A percentile compares a stretch with the other conserved stretches of the same genome.
phyloP scores from a whole-genome alignment of 2,797 vertebrate genomes.

The Sus cebifrons region DNA sequence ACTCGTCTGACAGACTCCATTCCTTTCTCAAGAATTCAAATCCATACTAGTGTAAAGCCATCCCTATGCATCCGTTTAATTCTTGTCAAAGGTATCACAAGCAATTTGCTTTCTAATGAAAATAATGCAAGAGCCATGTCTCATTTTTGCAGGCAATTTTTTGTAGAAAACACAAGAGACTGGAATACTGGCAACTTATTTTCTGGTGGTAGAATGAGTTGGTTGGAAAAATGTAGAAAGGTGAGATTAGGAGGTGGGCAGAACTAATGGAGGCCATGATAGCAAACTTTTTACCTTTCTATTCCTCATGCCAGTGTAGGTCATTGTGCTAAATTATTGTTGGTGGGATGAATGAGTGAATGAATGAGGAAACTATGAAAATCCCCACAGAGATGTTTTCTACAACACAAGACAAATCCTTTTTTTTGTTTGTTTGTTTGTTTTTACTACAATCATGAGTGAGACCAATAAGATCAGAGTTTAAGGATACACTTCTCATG shows the following conservation, averaged over 20 bases:
- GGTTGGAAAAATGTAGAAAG: neutral
- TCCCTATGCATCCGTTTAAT: slow-evolving; percentile 46
- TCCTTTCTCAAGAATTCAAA: slow-evolving; percentile 53
- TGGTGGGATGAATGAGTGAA: slow-evolving; percentile 24
- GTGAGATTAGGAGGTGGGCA: neutral
- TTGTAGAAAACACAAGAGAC: slow-evolving; percentile 44
- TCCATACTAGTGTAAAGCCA: neutral
- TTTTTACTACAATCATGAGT: neutral
- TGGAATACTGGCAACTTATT: slow-evolving; percentile 20
- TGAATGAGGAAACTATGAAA: neutral
- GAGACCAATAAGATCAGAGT: neutral
- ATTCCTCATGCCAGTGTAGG: neutral
- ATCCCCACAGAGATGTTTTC: neutral
- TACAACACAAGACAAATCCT: neutral
- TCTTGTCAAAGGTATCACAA: slow-evolving; percentile 63
- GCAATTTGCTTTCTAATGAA: slow-evolving; percentile 73
- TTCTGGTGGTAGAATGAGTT: slow-evolving; percentile 47
- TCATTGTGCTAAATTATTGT: neutral
- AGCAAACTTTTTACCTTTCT: neutral
- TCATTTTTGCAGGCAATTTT: slow-evolving; percentile 66
- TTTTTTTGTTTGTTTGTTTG: too few relatives aligned
- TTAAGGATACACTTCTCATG: neutral
- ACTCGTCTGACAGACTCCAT: neutral
- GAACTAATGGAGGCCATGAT: neutral
- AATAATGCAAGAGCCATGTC: slow-evolving; percentile 30